These are phyloP conservation scores for Agriopis marginaria DNA, from an alignment of 2,888 invertebrate species.

Conservation along the genomic window DNA sequence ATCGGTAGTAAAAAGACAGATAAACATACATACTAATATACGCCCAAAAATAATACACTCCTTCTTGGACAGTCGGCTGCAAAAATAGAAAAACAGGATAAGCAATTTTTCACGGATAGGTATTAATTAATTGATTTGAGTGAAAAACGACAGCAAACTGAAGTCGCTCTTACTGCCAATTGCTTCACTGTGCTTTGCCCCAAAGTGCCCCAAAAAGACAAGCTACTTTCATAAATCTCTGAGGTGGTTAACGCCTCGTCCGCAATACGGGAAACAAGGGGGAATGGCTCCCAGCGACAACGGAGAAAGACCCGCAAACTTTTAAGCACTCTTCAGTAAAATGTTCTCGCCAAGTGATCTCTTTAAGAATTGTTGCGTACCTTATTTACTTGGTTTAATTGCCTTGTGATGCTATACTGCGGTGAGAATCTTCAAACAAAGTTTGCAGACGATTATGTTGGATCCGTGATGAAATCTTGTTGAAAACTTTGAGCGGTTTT, in stretches of 20 bases:
- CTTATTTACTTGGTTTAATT: conserved; percentile 68
- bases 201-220: conserved; percentile 71
- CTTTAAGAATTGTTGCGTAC: conserved; percentile 64
- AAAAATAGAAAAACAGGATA: no score
- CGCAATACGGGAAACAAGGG: conserved; percentile 72
- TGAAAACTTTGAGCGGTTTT: conserved; percentile 36
- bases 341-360: conserved; percentile 72
- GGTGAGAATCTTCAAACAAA: conserved; percentile 42
- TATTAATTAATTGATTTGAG: neutral
- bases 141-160: neutral
- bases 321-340: conserved; percentile 75
- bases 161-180: conserved; percentile 17
- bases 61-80: no score
- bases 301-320: conserved; percentile 65
- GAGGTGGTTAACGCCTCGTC: conserved; percentile 76
- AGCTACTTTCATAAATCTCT: conserved; percentile 76
- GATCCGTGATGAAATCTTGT: conserved; percentile 39
- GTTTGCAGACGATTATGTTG: conserved; percentile 37
- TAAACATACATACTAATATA: no score
- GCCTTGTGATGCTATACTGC: conserved; percentile 51
- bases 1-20: no score
- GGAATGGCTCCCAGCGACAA: conserved; percentile 67
- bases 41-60: no score
- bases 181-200: conserved; percentile 48
- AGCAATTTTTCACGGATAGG: no score